Conservation (phyloP, 2,113 vertebrate genomes). For the Platichthys stellatus region DNA sequence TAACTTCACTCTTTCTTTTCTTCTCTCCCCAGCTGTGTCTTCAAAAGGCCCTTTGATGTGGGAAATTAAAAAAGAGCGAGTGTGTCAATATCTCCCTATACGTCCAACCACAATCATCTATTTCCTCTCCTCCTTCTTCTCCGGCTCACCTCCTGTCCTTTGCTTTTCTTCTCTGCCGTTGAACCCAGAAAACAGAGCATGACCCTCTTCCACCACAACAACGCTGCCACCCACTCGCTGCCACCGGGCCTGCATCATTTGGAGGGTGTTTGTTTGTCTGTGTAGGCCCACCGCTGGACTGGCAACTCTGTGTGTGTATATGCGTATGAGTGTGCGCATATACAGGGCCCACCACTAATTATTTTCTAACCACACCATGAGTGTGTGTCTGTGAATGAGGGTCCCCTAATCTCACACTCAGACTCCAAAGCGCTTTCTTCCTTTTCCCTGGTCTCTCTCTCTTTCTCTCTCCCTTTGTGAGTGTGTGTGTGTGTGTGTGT, state of each 20-base stretch:
- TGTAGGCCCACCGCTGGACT: slow-evolving; percentile 63
- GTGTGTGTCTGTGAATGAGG: slow-evolving; percentile 79
- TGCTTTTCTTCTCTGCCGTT: slow-evolving; percentile 66
- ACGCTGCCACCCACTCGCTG: slow-evolving; percentile 59
- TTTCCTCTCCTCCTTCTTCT: slow-evolving; percentile 71
- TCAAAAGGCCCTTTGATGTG: slow-evolving; percentile 88
- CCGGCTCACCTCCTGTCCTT: slow-evolving; percentile 53
- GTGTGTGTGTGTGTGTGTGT: slow-evolving; percentile 35
- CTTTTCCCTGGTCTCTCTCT: slow-evolving; percentile 24
- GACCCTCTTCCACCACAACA: slow-evolving; percentile 71
- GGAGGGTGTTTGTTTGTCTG: slow-evolving; percentile 72
- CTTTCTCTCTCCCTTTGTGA: slow-evolving; percentile 24
- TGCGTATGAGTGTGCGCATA: slow-evolving; percentile 61
- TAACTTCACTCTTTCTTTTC: slow-evolving; percentile 88
- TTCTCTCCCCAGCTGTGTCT: slow-evolving; percentile 88
- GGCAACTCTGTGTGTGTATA: slow-evolving; percentile 64
- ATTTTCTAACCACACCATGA: slow-evolving; percentile 78
- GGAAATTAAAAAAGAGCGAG: slow-evolving; percentile 84
- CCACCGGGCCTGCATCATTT: slow-evolving; percentile 60
- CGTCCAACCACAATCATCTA: slow-evolving; percentile 82
- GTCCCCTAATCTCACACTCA: slow-evolving; percentile 77
- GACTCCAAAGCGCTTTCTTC: slow-evolving; percentile 63
- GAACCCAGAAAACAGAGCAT: slow-evolving; percentile 73
- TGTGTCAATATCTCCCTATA: slow-evolving; percentile 85
- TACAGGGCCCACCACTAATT: slow-evolving; percentile 71